phyloP scores from a whole-genome alignment of 2,888 invertebrate genomes.

The Zygogramma bicolorata region DNA sequence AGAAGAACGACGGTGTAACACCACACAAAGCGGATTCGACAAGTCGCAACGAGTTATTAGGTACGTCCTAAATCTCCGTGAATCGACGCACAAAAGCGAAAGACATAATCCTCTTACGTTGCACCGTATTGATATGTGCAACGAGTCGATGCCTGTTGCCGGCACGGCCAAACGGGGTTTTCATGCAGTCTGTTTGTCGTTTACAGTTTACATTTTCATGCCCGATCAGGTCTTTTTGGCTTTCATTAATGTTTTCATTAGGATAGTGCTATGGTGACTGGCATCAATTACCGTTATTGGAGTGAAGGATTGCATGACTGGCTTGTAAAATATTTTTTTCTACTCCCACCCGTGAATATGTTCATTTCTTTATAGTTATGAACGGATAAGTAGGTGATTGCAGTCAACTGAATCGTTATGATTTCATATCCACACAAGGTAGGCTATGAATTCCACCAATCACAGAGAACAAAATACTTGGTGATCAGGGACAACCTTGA shows the following conservation, averaged over 20 bases:
- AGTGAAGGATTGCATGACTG: neutral
- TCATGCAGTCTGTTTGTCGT: slow-evolving; percentile 1
- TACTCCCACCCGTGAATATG: no score
- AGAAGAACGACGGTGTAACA: neutral
- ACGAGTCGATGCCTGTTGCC: slow-evolving; percentile 30
- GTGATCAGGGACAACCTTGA: no score
- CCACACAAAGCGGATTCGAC: slow-evolving; percentile 42
- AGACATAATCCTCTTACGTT: slow-evolving; percentile 43
- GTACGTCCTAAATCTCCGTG: slow-evolving; percentile 33
- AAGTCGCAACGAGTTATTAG: slow-evolving; percentile 45
- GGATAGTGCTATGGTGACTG: neutral
- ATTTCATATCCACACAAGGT: no score
- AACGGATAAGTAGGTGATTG: no score
- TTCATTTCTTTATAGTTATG: no score
- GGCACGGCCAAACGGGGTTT: slow-evolving; percentile 19
- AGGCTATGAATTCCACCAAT: no score
- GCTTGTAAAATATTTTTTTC: no score
- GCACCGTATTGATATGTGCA: slow-evolving; percentile 33
- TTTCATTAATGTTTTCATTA: neutral
- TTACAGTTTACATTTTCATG: neutral
- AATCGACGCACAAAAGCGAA: slow-evolving; percentile 34
- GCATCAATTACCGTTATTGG: neutral
- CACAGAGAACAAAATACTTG: no score
- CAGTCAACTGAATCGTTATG: no score
- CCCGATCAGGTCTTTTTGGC: neutral